phyloP scores from a whole-genome alignment of 2,797 vertebrate species.

The Galagoides demidoff region DNA sequence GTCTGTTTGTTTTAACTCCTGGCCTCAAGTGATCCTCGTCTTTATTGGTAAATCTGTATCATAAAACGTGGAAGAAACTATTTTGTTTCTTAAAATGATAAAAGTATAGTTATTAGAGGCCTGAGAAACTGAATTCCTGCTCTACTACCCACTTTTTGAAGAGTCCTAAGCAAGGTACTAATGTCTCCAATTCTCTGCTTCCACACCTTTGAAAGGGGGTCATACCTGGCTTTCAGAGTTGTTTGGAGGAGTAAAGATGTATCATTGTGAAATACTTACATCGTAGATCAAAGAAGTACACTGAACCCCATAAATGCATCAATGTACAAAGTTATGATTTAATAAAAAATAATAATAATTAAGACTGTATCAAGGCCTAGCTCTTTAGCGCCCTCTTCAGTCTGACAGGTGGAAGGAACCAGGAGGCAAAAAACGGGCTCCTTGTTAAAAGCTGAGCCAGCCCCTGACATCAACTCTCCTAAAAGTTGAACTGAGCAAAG shows the following conservation, averaged over 20 bases:
- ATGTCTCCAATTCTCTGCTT: conserved; percentile 6
- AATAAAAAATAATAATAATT: too few relatives aligned
- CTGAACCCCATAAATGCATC: too few relatives aligned
- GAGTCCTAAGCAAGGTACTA: background rate
- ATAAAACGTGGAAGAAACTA: background rate
- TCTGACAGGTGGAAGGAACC: background rate
- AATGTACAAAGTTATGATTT: too few relatives aligned
- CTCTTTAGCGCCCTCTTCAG: background rate
- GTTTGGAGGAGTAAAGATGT: background rate
- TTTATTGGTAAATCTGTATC: background rate
- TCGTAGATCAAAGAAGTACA: too few relatives aligned
- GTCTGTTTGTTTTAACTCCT: too few relatives aligned
- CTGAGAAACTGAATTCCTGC: background rate
- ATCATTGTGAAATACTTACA: too few relatives aligned
- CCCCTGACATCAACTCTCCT: background rate
- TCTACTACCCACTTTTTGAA: background rate
- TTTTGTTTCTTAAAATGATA: background rate
- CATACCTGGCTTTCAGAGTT: background rate
- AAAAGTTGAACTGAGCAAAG: background rate
- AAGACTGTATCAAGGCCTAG: background rate
- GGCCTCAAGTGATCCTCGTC: too few relatives aligned
- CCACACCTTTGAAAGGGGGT: background rate
- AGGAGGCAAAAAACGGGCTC: background rate
- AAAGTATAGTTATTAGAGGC: background rate
- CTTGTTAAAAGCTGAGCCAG: background rate